Evolutionary conservation across 2,888 invertebrate species (phyloP).

Genomic region (Gryllus longicercus): DNA sequence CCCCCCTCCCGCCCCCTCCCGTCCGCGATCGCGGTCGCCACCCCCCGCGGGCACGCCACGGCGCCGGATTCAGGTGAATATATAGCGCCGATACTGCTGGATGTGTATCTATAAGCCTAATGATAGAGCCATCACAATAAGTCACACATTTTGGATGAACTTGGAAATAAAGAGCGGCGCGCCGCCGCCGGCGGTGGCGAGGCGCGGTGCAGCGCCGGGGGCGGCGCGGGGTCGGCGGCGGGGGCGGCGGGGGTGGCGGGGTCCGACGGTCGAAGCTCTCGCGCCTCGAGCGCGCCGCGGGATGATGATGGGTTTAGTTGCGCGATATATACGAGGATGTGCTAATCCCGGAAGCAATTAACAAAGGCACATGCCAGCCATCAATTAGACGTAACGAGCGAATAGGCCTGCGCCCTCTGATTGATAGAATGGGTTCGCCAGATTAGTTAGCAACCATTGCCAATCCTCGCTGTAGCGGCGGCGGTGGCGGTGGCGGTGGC

Average conservation of each 20-base stretch:
- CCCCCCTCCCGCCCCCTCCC: background rate
- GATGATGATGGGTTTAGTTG: conserved; percentile 37
- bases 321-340: conserved; percentile 35
- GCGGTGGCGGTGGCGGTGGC: conserved; percentile 18
- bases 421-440: conserved; percentile 42
- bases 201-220: background rate
- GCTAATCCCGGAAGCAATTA: conserved; percentile 47
- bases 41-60: background rate
- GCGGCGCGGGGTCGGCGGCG: background rate
- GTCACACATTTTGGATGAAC: conserved; percentile 35
- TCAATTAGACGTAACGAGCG: conserved; percentile 46
- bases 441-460: conserved; percentile 34
- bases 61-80: conserved; percentile 27
- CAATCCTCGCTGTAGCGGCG: conserved; percentile 20
- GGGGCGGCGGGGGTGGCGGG: background rate
- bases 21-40: background rate
- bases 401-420: conserved; percentile 39
- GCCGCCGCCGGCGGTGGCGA: conserved; percentile 20
- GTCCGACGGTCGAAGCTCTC: background rate
- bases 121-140: conserved; percentile 34
- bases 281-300: conserved; percentile 20
- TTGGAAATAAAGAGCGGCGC: conserved; percentile 35
- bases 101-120: conserved; percentile 29
- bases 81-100: background rate
- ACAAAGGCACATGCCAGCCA: conserved; percentile 45